A percentile compares a stretch with the other conserved stretches of the same genome.
Conservation (phyloP, 2,113 vertebrate genomes). For the Phylloscopus trochilus region DNA sequence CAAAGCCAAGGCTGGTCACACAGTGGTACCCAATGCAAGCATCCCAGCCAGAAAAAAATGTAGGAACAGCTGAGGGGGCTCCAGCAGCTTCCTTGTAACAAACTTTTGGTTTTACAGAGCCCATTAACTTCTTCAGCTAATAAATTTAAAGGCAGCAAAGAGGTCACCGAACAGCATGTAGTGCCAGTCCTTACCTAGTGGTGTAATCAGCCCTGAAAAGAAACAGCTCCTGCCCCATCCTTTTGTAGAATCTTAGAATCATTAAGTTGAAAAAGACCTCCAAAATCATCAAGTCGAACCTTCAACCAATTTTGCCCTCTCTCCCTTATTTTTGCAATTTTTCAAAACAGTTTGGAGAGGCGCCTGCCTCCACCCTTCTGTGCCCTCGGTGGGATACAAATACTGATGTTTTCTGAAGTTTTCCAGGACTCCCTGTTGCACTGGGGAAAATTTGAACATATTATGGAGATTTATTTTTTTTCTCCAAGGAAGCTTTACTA, state of each 20-base stretch:
- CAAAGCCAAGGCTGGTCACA: background rate
- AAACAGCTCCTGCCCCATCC: background rate
- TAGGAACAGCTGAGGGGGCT: background rate
- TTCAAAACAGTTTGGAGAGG: conserved; percentile 46
- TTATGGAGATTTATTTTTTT: background rate
- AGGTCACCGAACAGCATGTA: conserved; percentile 69
- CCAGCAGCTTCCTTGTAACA: background rate
- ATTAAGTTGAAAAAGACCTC: background rate
- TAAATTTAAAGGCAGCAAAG: conserved; percentile 32
- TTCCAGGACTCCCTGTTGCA: background rate
- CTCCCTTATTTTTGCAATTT: background rate
- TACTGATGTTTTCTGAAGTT: conserved; percentile 18
- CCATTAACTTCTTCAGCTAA: background rate
- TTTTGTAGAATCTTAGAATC: background rate
- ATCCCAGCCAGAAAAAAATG: background rate
- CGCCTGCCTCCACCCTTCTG: background rate
- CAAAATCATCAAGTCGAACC: background rate
- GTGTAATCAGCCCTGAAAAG: conserved; percentile 63
- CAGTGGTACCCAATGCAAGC: background rate
- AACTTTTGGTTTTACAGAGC: background rate
- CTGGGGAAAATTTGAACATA: background rate
- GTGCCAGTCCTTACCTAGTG: conserved; percentile 4
- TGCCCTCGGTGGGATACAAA: background rate
- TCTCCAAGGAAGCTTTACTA: background rate
- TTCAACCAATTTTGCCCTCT: background rate